A percentile compares a stretch with the other conserved stretches of the same genome.
Evolutionary conservation across 2,888 invertebrate genomes (phyloP).

Genomic region (Acleris emargana): DNA sequence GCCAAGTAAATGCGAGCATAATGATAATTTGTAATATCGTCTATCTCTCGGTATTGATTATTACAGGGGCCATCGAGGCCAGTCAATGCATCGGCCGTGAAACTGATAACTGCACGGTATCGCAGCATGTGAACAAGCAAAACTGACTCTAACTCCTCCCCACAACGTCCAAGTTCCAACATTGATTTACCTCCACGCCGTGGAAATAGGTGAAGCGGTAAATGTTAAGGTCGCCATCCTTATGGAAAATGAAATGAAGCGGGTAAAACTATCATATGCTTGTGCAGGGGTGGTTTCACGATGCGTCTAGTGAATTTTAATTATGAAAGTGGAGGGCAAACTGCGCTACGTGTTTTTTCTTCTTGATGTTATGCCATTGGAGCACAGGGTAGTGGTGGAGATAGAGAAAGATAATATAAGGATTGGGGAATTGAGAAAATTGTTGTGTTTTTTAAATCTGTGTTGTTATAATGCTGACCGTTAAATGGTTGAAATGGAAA

Average conservation of each 20-base stretch:
- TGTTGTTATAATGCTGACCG: too few species aligned
- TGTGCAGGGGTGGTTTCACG: conserved; percentile 10
- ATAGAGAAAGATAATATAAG: too few species aligned
- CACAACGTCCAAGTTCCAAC: conserved; percentile 39
- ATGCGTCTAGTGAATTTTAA: conserved; percentile 5
- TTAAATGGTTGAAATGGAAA: too few species aligned
- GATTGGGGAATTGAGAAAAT: too few species aligned
- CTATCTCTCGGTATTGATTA: conserved; percentile 47
- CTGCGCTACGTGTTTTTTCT: too few species aligned
- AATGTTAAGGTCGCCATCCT: conserved; percentile 56
- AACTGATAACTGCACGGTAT: conserved; percentile 41
- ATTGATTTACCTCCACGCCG: conserved; percentile 32
- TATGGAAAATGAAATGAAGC: conserved; percentile 54
- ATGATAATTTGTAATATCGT: background rate
- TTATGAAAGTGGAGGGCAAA: background rate
- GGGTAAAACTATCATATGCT: conserved; percentile 13
- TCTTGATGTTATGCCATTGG: too few species aligned
- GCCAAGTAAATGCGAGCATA: too few species aligned
- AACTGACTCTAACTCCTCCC: conserved; percentile 41
- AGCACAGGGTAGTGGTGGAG: too few species aligned
- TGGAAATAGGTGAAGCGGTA: conserved; percentile 44
- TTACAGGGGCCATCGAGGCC: conserved; percentile 43
- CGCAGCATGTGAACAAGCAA: conserved; percentile 25
- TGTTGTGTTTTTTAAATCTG: too few species aligned
- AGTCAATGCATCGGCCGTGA: conserved; percentile 60